Evolutionary conservation across 2,113 vertebrate species (phyloP).

Genomic region (Hypanus sabinus): DNA sequence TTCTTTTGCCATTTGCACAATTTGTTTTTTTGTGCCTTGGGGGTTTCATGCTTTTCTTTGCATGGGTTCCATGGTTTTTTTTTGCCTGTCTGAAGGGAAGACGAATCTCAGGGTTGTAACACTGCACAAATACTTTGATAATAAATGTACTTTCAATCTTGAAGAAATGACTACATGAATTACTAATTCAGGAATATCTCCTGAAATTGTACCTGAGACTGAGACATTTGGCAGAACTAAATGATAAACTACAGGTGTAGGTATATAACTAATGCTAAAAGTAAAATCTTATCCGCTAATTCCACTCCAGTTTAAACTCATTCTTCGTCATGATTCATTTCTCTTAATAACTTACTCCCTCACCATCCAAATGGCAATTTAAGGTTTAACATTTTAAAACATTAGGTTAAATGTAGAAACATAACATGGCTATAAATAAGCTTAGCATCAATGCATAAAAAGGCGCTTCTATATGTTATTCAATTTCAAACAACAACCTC

Average conservation of each 20-base stretch:
- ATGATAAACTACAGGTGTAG: neutral
- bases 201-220: neutral
- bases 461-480: neutral
- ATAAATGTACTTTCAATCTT: too few species aligned
- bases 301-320: neutral
- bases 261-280: neutral
- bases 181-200: neutral
- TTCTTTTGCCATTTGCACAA: too few species aligned
- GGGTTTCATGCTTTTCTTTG: too few species aligned
- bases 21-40: too few species aligned
- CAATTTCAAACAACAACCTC: neutral
- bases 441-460: neutral
- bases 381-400: neutral
- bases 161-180: neutral
- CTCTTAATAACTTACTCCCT: neutral
- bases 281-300: neutral
- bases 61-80: too few species aligned
- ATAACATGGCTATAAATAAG: neutral
- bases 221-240: neutral
- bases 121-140: too few species aligned
- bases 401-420: neutral
- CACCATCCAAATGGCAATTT: neutral
- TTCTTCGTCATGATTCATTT: neutral
- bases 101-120: too few species aligned
- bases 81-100: too few species aligned